Percentiles rank a stretch among this genome's conserved stretches.
Conservation (phyloP, 2,797 vertebrate species). For the Notoglanidium macrostoma region DNA sequence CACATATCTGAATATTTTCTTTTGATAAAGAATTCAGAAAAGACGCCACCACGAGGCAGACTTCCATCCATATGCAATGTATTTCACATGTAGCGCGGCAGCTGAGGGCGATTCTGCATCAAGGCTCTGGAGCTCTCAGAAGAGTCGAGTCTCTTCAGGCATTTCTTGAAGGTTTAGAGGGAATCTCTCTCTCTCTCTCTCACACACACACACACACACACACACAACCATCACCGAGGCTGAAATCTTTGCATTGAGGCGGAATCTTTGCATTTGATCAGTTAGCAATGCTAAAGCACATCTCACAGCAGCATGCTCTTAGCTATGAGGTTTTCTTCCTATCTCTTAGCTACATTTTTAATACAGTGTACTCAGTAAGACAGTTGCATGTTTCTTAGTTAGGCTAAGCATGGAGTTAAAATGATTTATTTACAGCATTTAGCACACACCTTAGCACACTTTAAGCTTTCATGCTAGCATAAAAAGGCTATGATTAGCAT, state of each 20-base stretch:
- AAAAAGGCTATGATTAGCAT: background rate
- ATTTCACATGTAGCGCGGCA: background rate
- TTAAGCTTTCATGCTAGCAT: background rate
- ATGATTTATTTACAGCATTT: background rate
- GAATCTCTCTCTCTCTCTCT: background rate
- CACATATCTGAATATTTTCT: background rate
- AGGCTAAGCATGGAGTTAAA: background rate
- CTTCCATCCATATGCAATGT: background rate
- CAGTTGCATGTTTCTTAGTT: background rate
- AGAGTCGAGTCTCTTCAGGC: background rate
- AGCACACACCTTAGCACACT: background rate
- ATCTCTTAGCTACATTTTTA: background rate
- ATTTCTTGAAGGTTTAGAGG: background rate
- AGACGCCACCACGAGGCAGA: background rate
- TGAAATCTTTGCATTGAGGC: background rate
- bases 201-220: slow-evolving; percentile 1
- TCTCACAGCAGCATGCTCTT: background rate
- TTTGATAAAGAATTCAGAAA: background rate
- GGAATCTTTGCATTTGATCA: too few relatives aligned
- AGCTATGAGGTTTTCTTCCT: background rate
- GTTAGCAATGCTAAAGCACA: background rate
- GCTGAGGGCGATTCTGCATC: background rate
- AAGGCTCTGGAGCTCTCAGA: background rate
- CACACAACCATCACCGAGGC: background rate
- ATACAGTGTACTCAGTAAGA: background rate